Conservation (phyloP, 2,888 invertebrate genomes). For the Leucoptera coffeella region DNA sequence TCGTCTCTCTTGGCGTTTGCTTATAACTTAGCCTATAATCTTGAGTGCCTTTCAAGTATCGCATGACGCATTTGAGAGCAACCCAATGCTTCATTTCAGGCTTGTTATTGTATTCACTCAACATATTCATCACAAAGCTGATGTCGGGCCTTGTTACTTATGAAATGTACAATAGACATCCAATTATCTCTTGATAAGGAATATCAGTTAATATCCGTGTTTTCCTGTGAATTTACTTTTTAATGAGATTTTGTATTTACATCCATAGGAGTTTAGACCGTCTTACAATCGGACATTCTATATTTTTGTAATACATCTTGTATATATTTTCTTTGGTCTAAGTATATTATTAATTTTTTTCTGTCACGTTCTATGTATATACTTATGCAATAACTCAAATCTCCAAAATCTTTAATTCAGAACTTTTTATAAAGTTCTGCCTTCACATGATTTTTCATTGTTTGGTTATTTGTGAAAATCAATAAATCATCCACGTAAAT, state of each 20-base stretch:
- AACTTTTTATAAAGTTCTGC: constrained; percentile 3
- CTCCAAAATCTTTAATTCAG: constrained; percentile 5
- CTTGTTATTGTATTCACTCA: constrained; percentile 6
- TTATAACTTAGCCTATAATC: constrained; percentile 5
- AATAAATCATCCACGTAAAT: constrained; percentile 6
- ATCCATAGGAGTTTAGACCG: constrained; percentile 1
- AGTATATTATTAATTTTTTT: constrained; percentile 1
- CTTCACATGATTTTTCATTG: constrained; percentile 2
- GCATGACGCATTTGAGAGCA: constrained; percentile 5
- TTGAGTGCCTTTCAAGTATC: constrained; percentile 8
- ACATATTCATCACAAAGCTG: constrained; percentile 2
- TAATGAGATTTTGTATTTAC: constrained; percentile 5
- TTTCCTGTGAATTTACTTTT: constrained; percentile 2
- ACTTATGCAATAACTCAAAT: constrained; percentile 3
- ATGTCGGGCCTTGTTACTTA: constrained; percentile 6
- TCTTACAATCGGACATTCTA: constrained; percentile 4
- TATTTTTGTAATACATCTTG: constrained; percentile 4
- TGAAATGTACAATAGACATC: constrained; percentile 3
- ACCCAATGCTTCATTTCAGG: constrained; percentile 6
- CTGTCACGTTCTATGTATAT: constrained; percentile 2
- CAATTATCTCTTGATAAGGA: constrained; percentile 4
- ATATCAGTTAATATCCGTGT: constrained; percentile 2
- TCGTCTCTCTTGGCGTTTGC: constrained; percentile 7
- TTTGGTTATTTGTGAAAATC: constrained; percentile 4
- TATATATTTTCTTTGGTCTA: constrained; percentile 5